Evolutionary conservation across 2,888 invertebrate genomes (phyloP).

Genomic region (Macrosoma leucophasiata): DNA sequence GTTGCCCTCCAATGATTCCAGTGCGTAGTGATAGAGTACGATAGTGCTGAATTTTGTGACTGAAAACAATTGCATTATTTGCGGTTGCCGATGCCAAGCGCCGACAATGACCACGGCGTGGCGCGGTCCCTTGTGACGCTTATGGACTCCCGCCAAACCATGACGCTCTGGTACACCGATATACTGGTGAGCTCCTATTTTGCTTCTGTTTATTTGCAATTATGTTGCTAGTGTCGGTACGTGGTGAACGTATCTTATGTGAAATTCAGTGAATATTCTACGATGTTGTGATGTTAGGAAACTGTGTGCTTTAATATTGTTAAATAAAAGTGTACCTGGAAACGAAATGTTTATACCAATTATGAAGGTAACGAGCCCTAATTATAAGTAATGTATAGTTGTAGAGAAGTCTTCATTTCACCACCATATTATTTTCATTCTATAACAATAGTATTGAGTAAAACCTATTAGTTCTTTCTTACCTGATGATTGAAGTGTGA

Average conservation of each 20-base stretch:
- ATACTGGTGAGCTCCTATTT: constrained; percentile 60
- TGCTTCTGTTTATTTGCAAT: constrained; percentile 13
- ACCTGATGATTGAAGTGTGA: constrained; percentile 9
- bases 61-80: constrained; percentile 46
- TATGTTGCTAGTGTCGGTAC: background rate
- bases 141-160: constrained; percentile 65
- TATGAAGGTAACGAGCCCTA: constrained; percentile 3
- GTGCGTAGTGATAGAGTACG: constrained; percentile 26
- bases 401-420: no score
- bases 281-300: no score
- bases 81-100: constrained; percentile 42
- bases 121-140: constrained; percentile 53
- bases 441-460: no score
- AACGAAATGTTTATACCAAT: background rate
- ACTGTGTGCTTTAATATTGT: background rate
- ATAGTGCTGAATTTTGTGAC: constrained; percentile 22
- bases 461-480: no score
- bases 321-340: background rate
- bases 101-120: constrained; percentile 59
- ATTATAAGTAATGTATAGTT: no score
- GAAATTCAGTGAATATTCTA: no score
- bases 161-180: constrained; percentile 73
- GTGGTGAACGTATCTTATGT: no score
- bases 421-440: no score
- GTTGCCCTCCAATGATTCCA: constrained; percentile 36